A percentile compares a stretch with the other conserved stretches of the same genome.
phyloP scores from a whole-genome alignment of 1,140 invertebrate species.

The Grapholita molesta region DNA sequence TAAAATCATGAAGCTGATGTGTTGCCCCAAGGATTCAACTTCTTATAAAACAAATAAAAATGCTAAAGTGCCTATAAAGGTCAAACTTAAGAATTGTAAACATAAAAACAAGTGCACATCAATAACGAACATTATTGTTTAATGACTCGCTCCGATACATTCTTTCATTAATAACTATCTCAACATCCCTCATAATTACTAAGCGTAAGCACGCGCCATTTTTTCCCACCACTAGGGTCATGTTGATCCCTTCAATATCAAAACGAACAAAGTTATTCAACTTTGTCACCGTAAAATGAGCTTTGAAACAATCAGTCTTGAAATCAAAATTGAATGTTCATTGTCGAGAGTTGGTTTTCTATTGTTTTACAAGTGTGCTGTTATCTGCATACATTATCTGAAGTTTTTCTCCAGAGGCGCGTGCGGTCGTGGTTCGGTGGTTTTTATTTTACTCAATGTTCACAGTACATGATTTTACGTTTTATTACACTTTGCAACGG shows the following conservation, averaged over 20 bases:
- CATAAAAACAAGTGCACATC: not conserved
- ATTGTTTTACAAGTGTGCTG: not conserved
- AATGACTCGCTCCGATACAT: not conserved
- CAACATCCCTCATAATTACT: not conserved
- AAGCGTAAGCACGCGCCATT: not conserved
- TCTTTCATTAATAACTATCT: not conserved
- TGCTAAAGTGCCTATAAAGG: no score
- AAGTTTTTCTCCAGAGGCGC: not conserved
- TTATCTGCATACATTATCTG: conserved; percentile 4
- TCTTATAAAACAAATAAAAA: no score
- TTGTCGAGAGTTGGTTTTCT: not conserved
- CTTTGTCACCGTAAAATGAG: not conserved
- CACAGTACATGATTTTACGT: not conserved
- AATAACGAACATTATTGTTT: not conserved
- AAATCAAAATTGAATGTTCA: not conserved
- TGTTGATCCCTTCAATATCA: not conserved
- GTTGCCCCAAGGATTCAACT: no score
- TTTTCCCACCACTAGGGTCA: not conserved
- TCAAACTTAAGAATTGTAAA: not conserved
- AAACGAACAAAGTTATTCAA: not conserved
- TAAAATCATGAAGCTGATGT: no score
- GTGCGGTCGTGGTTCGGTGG: not conserved
- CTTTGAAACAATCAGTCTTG: not conserved
- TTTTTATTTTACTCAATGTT: not conserved
- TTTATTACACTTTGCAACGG: not conserved